phyloP scores from a whole-genome alignment of 2,888 invertebrate species.

The Sisyra terminalis region DNA sequence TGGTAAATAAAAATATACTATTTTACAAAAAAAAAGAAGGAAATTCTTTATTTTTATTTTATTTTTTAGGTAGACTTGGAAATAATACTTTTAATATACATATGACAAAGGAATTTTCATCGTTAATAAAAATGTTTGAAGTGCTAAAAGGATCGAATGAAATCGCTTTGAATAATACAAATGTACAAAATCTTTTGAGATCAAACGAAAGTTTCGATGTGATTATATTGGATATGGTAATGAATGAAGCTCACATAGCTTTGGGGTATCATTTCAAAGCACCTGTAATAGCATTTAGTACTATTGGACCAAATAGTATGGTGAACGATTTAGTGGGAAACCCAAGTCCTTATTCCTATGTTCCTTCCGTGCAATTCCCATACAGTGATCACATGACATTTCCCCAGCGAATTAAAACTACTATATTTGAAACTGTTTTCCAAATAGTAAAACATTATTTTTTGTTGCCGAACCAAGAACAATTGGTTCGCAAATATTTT shows the following conservation, averaged over 20 bases:
- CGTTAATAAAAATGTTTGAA: too few species aligned
- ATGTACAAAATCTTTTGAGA: conserved; percentile 8
- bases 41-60: not conserved
- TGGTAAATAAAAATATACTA: not conserved
- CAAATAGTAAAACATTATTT: conserved; percentile 8
- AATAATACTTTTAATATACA: too few species aligned
- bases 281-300: conserved; percentile 19
- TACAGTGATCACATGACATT: conserved; percentile 21
- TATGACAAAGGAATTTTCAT: too few species aligned
- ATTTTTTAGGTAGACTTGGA: too few species aligned
- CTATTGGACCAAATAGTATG: conserved; percentile 16
- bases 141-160: not conserved
- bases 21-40: not conserved
- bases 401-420: conserved; percentile 19
- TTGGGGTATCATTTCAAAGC: conserved; percentile 21
- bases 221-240: conserved; percentile 19
- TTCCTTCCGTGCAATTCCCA: conserved; percentile 17
- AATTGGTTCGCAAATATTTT: conserved; percentile 13
- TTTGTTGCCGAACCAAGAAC: conserved; percentile 10
- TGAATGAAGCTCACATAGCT: conserved; percentile 21
- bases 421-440: conserved; percentile 10
- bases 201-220: conserved; percentile 17
- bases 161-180: not conserved
- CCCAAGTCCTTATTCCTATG: conserved; percentile 20
- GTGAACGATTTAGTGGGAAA: conserved; percentile 18